phyloP scores from a whole-genome alignment of 2,797 vertebrate genomes.

The Acanthornis magna region DNA sequence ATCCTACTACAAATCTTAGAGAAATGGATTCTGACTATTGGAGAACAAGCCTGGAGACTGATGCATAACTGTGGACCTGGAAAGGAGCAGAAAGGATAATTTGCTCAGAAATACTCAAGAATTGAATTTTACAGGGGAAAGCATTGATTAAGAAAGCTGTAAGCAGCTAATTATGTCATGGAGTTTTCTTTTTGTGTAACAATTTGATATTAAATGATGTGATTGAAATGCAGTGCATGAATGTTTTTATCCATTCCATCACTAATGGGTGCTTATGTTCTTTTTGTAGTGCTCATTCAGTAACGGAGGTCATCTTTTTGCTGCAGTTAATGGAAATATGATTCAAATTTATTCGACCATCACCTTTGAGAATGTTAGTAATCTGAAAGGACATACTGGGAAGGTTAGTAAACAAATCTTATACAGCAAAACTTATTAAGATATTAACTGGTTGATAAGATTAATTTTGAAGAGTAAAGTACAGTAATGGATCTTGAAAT shows the following conservation, averaged over 20 bases:
- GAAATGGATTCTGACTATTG: not conserved
- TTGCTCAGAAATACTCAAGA: not conserved
- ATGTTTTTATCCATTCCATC: constrained; percentile 70
- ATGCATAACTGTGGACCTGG: not conserved
- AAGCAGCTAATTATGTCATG: not conserved
- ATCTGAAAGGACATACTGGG: constrained; percentile 91
- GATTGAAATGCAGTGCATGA: not conserved
- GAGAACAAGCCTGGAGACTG: not conserved
- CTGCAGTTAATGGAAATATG: constrained; percentile 88
- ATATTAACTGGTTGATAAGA: not conserved
- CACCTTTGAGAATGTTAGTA: constrained; percentile 86
- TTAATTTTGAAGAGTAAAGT: constrained; percentile 4
- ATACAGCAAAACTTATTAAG: not conserved
- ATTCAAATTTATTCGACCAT: constrained; percentile 90
- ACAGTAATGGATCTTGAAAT: not conserved
- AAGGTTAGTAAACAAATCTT: constrained; percentile 80
- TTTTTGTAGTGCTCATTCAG: constrained; percentile 87
- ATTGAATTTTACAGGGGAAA: not conserved
- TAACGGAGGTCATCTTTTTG: constrained; percentile 92
- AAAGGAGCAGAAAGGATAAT: not conserved
- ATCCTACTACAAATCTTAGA: not conserved
- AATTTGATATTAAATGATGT: not conserved
- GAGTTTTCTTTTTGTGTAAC: not conserved
- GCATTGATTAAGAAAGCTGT: not conserved
- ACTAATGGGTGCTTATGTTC: constrained; percentile 74